Evolutionary conservation across 2,888 invertebrate genomes (phyloP).

Genomic region (Beris chalybata): DNA sequence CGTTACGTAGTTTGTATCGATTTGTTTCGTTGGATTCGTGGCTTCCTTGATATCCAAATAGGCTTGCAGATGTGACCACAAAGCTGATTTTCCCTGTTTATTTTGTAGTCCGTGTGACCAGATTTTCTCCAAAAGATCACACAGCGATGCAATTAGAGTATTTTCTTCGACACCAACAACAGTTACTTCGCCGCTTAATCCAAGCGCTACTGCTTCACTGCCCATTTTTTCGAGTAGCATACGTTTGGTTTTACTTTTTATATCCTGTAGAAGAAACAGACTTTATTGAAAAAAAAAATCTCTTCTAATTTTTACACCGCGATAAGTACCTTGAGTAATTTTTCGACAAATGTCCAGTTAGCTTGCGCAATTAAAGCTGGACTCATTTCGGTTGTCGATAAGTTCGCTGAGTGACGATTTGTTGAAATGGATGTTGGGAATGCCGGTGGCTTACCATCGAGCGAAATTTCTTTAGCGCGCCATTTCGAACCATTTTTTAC

Average conservation of each 20-base stretch:
- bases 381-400: conserved; percentile 59
- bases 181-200: conserved; percentile 78
- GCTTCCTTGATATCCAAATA: conserved; percentile 83
- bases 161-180: conserved; percentile 88
- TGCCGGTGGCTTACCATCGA: conserved; percentile 56
- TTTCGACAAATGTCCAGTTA: conserved; percentile 97
- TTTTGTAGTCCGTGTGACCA: conserved; percentile 97
- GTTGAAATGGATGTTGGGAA: conserved; percentile 42
- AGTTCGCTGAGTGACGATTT: conserved; percentile 53
- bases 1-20: conserved; percentile 61
- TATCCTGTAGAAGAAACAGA: conserved; percentile 66
- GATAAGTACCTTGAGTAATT: conserved; percentile 79
- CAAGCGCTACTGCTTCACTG: conserved; percentile 91
- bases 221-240: conserved; percentile 99
- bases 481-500: conserved; percentile 64
- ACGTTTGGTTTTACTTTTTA: conserved; percentile 92
- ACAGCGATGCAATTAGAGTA: conserved; percentile 95
- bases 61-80: conserved; percentile 93
- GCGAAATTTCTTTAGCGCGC: conserved; percentile 65
- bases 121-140: conserved; percentile 93
- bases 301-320: conserved; percentile 1
- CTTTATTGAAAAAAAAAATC: conserved; percentile 10
- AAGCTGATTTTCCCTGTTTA: conserved; percentile 94
- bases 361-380: conserved; percentile 93
- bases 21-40: conserved; percentile 59